Base-by-base conservation (phyloP, 2,888 invertebrate species). In the Spodoptera littoralis region DNA sequence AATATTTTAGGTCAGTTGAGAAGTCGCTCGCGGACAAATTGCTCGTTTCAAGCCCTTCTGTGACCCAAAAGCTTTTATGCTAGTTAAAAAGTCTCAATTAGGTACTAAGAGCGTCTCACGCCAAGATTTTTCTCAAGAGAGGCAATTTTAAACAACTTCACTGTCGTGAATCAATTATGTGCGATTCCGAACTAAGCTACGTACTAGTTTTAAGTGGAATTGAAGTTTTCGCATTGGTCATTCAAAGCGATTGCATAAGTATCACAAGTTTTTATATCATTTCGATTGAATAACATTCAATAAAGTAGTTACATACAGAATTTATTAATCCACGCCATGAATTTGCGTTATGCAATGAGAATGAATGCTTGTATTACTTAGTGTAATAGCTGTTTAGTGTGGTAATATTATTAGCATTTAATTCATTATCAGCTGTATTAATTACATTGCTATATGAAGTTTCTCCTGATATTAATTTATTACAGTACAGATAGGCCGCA, bases 61-160 rank as follows among this genome's bases (percentile, higher is more conserved):
- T 64, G 71, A 77, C 67, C 67, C 72, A 67, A 73, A 74, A 71
- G 65, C 68, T 65, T 78, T 71, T 59, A 61, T 63, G 30, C 60
- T 67, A 73, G 60, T 79, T 72, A 70, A 65, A 74, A 77, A 70
- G 63, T 67, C 70, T 70, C 72, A 73, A 77, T 77, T 68, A 70
- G 60, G 59, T 63, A 63, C 55, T 56, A 65, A 71, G 51, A 64
- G 62, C 64, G 56, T 50, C 58, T 65, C 51, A 52, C 50, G 68
- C 49, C 54, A 71, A 70, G 64, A 68, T 63, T 79, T 77, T 74
- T 76, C 59, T 58, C 68, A 60, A 46, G 54, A 56, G 59, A 60
- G 49, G 48, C 13, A 62, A 63, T 65, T 67, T 65, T 22, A 58
- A 41, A 52, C 36, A 47, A 64, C 47, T 70, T 54, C 52, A 60